Conservation (phyloP, 1,140 invertebrate genomes). For the Drosophila bocqueti region DNA sequence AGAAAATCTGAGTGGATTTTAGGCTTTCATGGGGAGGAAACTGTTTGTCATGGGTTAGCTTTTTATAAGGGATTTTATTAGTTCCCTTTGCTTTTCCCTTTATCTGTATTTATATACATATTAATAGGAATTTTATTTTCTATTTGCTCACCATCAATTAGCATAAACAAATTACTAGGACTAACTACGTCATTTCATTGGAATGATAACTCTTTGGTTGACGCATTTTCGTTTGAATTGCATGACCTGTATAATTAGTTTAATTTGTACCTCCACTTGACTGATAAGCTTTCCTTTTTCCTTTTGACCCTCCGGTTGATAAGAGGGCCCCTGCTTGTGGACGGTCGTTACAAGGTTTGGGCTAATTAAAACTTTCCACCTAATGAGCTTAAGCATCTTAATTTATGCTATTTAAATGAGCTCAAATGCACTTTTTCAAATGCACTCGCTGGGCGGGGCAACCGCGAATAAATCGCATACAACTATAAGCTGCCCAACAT, state of each 20-base stretch:
- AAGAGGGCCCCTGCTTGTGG: constrained; percentile 10
- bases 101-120: neutral
- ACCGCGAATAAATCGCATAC: constrained; percentile 72
- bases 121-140: too few species aligned
- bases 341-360: constrained; percentile 32
- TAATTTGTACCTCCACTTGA: constrained; percentile 40
- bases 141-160: neutral
- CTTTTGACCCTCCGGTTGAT: constrained; percentile 10
- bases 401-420: constrained; percentile 78
- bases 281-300: constrained; percentile 44
- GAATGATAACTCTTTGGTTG: constrained; percentile 32
- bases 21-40: constrained; percentile 1
- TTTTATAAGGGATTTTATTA: neutral
- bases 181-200: neutral
- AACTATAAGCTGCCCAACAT: constrained; percentile 67
- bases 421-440: constrained; percentile 49
- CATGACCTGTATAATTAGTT: constrained; percentile 21
- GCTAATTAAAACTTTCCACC: constrained; percentile 47
- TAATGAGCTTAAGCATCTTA: constrained; percentile 68
- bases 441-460: constrained; percentile 5
- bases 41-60: constrained; percentile 6
- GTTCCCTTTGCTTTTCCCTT: too few species aligned
- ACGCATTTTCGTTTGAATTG: constrained; percentile 39
- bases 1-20: constrained; percentile 7
- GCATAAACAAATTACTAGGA: neutral